phyloP scores from a whole-genome alignment of 2,797 vertebrate species.

The Discoglossus pictus region DNA sequence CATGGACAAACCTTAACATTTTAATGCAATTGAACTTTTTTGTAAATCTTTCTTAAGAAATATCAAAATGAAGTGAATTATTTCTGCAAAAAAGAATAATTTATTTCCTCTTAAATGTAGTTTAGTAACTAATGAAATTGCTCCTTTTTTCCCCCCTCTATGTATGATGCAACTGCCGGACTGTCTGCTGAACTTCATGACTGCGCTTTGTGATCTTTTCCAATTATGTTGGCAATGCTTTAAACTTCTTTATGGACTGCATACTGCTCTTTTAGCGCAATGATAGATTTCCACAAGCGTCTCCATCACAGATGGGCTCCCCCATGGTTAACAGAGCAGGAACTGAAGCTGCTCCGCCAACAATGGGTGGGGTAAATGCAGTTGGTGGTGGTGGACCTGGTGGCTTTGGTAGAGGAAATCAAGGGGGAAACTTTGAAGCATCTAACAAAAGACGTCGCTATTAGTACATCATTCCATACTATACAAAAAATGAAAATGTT shows the following conservation, averaged over 20 bases:
- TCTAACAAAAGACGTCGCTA: conserved; percentile 93
- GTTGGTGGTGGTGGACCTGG: conserved; percentile 76
- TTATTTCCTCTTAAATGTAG: not conserved
- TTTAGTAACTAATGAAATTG: conserved; percentile 81
- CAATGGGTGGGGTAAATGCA: conserved; percentile 77
- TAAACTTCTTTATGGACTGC: conserved; percentile 71
- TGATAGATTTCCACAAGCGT: conserved; percentile 86
- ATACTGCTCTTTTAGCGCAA: conserved; percentile 77
- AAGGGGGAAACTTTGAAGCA: conserved; percentile 85
- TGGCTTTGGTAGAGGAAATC: conserved; percentile 86
- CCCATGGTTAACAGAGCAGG: conserved; percentile 82
- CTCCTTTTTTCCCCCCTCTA: conserved; percentile 86
- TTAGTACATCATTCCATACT: conserved; percentile 71
- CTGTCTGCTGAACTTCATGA: conserved; percentile 76
- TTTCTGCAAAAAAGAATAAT: too few relatives aligned
- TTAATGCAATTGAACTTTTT: too few relatives aligned
- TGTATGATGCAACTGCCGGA: conserved; percentile 80
- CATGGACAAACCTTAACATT: too few relatives aligned
- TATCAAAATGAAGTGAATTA: too few relatives aligned
- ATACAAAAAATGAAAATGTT: conserved; percentile 54
- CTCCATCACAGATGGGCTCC: conserved; percentile 79
- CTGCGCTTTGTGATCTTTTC: conserved; percentile 72
- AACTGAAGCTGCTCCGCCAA: conserved; percentile 82
- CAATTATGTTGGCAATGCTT: conserved; percentile 70
- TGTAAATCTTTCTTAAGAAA: too few relatives aligned